phyloP scores from a whole-genome alignment of 2,888 invertebrate genomes.

The Nomada hirtipes region DNA sequence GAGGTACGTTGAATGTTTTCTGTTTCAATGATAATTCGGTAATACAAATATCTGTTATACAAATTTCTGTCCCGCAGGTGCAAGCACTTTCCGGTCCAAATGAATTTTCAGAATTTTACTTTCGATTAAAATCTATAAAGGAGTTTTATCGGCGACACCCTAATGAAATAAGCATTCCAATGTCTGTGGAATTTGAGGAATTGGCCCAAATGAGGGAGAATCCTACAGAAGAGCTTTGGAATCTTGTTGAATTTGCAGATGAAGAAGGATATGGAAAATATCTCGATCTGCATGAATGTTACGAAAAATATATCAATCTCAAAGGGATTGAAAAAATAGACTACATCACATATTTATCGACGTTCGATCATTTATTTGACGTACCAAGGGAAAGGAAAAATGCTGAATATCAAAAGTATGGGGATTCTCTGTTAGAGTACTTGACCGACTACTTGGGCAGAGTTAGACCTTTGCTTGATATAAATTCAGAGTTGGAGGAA shows the following conservation, averaged over 20 bases:
- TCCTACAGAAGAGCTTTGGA: conserved; percentile 93
- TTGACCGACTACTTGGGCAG: conserved; percentile 92
- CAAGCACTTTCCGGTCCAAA: conserved; percentile 97
- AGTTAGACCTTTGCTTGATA: conserved; percentile 94
- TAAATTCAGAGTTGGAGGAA: conserved; percentile 91
- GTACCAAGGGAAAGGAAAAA: conserved; percentile 96
- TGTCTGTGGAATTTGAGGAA: conserved; percentile 99
- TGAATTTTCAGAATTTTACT: conserved; percentile 99
- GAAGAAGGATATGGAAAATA: conserved; percentile 99
- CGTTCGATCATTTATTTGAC: conserved; percentile 98
- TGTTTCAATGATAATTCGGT: conserved; percentile 6
- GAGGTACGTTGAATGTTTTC: conserved; percentile 89
- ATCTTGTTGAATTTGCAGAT: conserved; percentile 98
- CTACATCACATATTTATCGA: conserved; percentile 97
- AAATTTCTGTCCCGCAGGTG: conserved; percentile 70
- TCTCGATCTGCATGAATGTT: conserved; percentile 98
- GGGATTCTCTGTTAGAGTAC: conserved; percentile 93
- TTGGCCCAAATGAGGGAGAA: conserved; percentile 95
- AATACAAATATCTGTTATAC: background rate
- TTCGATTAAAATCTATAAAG: conserved; percentile 96
- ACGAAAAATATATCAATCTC: conserved; percentile 97
- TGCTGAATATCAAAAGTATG: conserved; percentile 94
- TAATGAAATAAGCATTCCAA: conserved; percentile 97
- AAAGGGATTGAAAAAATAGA: conserved; percentile 99
- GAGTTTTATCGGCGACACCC: conserved; percentile 98